Evolutionary conservation across 2,888 invertebrate species (phyloP).

Genomic region (Tipula unca): DNA sequence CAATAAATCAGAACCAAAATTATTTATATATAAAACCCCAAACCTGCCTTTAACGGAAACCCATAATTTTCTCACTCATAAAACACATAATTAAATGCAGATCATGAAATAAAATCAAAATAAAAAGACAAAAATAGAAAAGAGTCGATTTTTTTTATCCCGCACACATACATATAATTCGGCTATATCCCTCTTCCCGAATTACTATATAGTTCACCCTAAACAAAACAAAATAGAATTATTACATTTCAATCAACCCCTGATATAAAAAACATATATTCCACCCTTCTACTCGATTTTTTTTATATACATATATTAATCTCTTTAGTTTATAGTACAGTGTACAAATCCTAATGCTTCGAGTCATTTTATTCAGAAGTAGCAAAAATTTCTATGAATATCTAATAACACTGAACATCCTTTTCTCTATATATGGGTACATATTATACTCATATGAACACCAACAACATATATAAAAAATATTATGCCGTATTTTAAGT

Average conservation of each 20-base stretch:
- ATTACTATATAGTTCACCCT: neutral
- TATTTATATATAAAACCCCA: neutral
- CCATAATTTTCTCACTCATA: slow-evolving; percentile 8
- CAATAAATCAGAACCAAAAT: neutral
- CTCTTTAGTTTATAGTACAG: neutral
- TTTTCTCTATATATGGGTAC: neutral
- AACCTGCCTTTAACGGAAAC: neutral
- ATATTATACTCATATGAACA: neutral
- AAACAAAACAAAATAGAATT: neutral
- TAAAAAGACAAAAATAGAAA: neutral
- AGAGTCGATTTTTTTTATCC: neutral
- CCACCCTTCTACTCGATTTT: neutral
- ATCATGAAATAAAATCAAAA: neutral
- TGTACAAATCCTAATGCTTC: neutral
- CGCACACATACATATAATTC: neutral
- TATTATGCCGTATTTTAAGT: neutral
- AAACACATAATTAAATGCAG: slow-evolving; percentile 14
- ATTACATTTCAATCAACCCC: slow-evolving; percentile 8
- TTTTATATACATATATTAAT: neutral
- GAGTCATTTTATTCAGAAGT: neutral
- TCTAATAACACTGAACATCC: neutral
- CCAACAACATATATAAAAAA: neutral
- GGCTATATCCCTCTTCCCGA: neutral
- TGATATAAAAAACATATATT: neutral
- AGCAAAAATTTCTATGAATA: slow-evolving; percentile 2